Base-by-base conservation (phyloP, 2,888 invertebrate species). In the Thysanoteuthis rhombus region DNA sequence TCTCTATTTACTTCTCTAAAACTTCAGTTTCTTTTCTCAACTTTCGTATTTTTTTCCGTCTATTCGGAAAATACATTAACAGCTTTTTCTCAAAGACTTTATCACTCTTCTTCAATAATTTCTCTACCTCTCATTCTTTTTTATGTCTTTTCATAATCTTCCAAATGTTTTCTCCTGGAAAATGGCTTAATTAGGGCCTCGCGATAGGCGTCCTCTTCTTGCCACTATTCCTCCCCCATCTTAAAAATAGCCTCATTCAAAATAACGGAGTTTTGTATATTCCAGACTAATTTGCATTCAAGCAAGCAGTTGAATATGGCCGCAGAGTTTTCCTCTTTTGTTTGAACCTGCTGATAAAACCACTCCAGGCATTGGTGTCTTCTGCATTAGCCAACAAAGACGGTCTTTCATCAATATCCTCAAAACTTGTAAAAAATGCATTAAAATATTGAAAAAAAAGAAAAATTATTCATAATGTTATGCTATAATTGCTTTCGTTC, bases 381-480 rank as follows among this genome's bases (percentile, higher is more conserved):
- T n/a, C 75, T 75, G 75, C 75, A 75, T 75, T 75, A n/a, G 75
- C n/a, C 75, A 75, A 75, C n/a, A 75, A 75, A 75, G n/a, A n/a
- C 75, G 36, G 75, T n/a, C n/a, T n/a, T 36, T 75, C 75, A 75
- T 75, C 19, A 75, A 75, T n/a, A 36, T n/a, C 36, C n/a, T n/a
- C 36, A 4, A 75, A 75, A 36, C 36, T n/a, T 36, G 4, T 12
- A 36, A 75, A 75, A n/a, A n/a, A 75, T 10, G 25, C 6, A 75
- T 2, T 16, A 3, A 75, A n/a, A 75, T n/a, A 75, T 16, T n/a
- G 16, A n/a, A 75, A 75, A n/a, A 10, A 8, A 6, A n/a, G 36
- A 75, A n/a, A 75, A 25, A 4, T n/a, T 75, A 75, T 75, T 75
- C 36, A n/a, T 36, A n/a, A 22, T 16, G n/a, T 16, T n/a, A 75